These are phyloP conservation scores for Atlantisia rogersi DNA, from an alignment of 2,113 vertebrate genomes.

Conservation along the genomic window DNA sequence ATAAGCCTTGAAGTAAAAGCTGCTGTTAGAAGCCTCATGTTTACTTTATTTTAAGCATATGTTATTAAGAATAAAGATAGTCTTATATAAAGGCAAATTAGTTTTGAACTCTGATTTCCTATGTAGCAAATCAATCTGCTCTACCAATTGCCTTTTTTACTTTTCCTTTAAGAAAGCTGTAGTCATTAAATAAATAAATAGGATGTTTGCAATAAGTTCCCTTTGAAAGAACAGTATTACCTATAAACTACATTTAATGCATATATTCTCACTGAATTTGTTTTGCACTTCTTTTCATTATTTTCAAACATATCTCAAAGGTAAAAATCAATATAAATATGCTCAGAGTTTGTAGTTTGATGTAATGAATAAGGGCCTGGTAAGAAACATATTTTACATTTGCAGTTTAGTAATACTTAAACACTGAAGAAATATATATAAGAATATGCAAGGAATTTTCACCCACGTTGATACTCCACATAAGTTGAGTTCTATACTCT, in stretches of 20 bases:
- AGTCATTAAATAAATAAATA: background rate
- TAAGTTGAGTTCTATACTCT: background rate
- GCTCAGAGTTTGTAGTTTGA: background rate
- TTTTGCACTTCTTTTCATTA: background rate
- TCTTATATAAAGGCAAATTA: background rate
- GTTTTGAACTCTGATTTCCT: background rate
- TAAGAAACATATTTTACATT: background rate
- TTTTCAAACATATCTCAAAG: slow-evolving; percentile 1
- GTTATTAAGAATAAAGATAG: background rate
- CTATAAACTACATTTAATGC: background rate
- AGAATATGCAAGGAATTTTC: background rate
- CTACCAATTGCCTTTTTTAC: background rate
- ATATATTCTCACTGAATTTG: background rate
- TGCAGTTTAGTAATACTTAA: background rate
- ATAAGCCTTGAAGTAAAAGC: background rate
- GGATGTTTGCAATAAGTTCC: background rate
- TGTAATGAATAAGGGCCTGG: background rate
- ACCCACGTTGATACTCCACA: background rate
- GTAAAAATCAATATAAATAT: background rate
- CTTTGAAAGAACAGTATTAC: background rate
- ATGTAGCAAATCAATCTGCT: background rate
- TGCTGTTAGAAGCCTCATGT: background rate
- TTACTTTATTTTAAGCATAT: background rate
- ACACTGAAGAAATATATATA: background rate
- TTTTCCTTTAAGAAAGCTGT: background rate